A percentile compares a stretch with the other conserved stretches of the same genome.
These are phyloP conservation scores for Sorex maritimensis DNA, from an alignment of 2,797 vertebrate species.

Conservation along the genomic window DNA sequence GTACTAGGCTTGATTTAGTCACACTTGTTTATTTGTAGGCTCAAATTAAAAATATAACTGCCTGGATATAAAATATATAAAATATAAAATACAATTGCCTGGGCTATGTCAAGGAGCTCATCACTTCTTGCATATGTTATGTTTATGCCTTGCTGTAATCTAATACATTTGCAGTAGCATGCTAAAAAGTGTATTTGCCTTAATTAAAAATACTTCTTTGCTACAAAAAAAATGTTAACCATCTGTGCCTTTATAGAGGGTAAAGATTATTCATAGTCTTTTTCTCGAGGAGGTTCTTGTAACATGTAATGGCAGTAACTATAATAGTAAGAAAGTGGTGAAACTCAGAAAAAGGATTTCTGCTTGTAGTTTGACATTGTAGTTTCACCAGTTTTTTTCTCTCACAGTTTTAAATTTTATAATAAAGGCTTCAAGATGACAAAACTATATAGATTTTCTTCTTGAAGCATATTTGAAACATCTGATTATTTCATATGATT, in stretches of 20 bases:
- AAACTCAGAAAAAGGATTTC: too few species aligned
- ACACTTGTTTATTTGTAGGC: background rate
- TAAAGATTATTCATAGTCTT: background rate
- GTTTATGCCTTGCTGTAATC: background rate
- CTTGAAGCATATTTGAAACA: background rate
- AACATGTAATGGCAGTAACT: background rate
- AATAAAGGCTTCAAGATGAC: constrained; percentile 2
- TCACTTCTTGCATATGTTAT: too few species aligned
- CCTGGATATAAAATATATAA: background rate
- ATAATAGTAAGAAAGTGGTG: background rate
- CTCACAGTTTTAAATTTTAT: constrained; percentile 32
- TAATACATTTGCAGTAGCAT: background rate
- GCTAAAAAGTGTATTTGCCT: background rate
- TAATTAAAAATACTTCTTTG: background rate
- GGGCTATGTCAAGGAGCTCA: background rate
- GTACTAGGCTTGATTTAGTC: background rate
- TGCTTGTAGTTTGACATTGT: background rate
- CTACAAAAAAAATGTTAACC: background rate
- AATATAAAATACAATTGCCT: background rate
- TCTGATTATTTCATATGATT: background rate
- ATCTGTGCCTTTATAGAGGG: background rate
- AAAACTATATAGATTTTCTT: background rate
- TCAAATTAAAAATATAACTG: background rate
- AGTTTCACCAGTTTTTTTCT: background rate
- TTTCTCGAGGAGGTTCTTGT: background rate